A percentile compares a stretch with the other conserved stretches of the same genome.
These are phyloP conservation scores for Scolopax mira DNA, from an alignment of 2,113 vertebrate genomes.

Conservation along the genomic window DNA sequence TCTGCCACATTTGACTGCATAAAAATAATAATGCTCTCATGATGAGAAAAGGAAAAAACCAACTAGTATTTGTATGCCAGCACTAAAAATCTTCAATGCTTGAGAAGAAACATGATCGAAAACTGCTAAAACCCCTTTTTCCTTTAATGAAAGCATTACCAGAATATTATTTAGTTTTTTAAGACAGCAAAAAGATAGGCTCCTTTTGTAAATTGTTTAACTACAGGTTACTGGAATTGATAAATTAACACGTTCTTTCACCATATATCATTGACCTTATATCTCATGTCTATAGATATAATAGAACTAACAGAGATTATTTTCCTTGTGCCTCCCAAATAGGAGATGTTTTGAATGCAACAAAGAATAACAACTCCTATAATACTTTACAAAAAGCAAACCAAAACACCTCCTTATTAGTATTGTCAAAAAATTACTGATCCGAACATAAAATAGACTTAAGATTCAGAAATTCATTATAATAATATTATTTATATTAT, in stretches of 20 bases:
- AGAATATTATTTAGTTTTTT: slow-evolving; percentile 3
- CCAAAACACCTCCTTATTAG: neutral
- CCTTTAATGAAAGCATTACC: neutral
- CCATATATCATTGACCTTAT: neutral
- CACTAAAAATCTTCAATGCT: slow-evolving; percentile 18
- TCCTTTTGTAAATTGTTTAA: neutral
- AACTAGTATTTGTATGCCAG: neutral
- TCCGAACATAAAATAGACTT: neutral
- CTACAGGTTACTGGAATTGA: neutral
- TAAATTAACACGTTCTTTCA: neutral
- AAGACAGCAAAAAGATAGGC: slow-evolving; percentile 6
- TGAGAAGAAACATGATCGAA: neutral
- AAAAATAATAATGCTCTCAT: neutral
- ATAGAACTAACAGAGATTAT: neutral
- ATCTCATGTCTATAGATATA: neutral
- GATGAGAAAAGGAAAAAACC: neutral
- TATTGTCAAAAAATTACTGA: neutral
- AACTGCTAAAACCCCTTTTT: neutral
- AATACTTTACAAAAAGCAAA: fast-evolving
- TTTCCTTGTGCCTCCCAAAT: neutral
- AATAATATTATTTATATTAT: neutral
- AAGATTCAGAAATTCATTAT: neutral
- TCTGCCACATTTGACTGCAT: neutral
- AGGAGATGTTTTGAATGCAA: neutral
- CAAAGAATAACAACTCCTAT: neutral